Evolutionary conservation across 2,888 invertebrate species (phyloP), one percentile per base, ranked within the genome.

Genomic region (Drosophila peninsularis): DNA sequence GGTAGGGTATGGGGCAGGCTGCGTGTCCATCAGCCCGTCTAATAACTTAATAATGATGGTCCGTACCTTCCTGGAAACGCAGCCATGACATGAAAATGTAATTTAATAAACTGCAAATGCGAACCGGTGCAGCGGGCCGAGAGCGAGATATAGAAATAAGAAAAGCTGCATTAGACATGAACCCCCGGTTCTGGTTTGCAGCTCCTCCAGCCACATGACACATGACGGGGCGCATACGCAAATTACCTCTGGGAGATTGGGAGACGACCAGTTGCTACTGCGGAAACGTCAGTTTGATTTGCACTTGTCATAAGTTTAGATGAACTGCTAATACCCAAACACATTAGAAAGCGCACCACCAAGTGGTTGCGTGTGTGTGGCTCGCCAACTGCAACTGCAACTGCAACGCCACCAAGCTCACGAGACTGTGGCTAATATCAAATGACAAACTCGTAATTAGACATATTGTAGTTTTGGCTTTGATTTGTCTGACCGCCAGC

Each of bases 261-360:
- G 47, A 50, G 54, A 30, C n/a, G 47, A 21, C 21, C 45, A 17
- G 47, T 56, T 50, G 77, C 70, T 64, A 68, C 71, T 71, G 88
- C 90, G 90, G 90, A 90, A 90, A 89, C 53, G 88, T 89, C 90
- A 89, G 81, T 89, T 81, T 77, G 85, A 86, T 89, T 86, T 90
- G 89, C 89, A 83, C 84, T 78, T 86, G 90, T 86, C 85, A 86
- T 90, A 86, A 90, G 90, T 83, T 87, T 72, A 86, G 79, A 86
- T 86, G 85, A 86, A 90, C 85, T 86, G 84, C 90, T 90, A 90
- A 90, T 90, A 84, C 81, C 68, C 78, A 72, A 87, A 89, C 85
- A 87, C 85, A 85, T 85, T 90, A 87, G 89, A 86, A 86, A 90
- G 85, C 81, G 75, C 82, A 75, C 62, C 52, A 52, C 52, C 52